Evolutionary conservation across 2,797 vertebrate species (phyloP), one percentile per base, ranked within the genome.

Genomic region (Psittacula derbiana): DNA sequence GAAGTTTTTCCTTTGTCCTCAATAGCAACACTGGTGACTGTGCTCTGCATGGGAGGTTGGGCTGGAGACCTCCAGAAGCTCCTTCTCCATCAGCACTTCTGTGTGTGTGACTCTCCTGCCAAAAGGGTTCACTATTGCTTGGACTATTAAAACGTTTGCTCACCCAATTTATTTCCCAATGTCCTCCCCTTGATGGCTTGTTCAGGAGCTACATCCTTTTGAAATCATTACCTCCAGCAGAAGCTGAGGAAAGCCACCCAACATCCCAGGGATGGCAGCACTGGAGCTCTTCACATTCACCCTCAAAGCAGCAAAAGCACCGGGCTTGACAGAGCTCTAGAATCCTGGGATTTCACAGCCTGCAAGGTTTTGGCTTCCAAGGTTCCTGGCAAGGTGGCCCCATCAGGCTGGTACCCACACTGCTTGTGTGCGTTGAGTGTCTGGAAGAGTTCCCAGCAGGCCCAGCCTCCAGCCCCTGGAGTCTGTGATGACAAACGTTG

Each of bases 401-500:
- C 46, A 43, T 18, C 79, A 80, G 75, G 44, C 81, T 71, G 71
- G 50, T 52, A 47, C 71, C 33, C 52, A 53, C 1, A 0, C 46
- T 44, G 38, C n/a, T 33, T 71, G 91, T 38, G 55, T 67, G 64
- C 53, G 72, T 78, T 5, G 11, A 92, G 79, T 46, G 65, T 4
- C 95, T 96, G 95, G 92, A 96, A 88, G 53, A 27, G 6, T 50
- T 92, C 95, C 92, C 95, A 92, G 61, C 1, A 18, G 80, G 50
- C 33, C 60, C 73, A 80, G 81, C 33, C 87, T 87, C 79, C 65
- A 92, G 71, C 81, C 84, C 64, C 79, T 82, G 24, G 27, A 85
- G 41, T 66, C 36, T 91, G 61, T 8, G 86, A 80, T 69, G 91
- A 74, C 87, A 93, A 80, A 92, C 0, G 0, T 72, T 65, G 84